Conservation (phyloP, 2,113 vertebrate species). For the Fregetta grallaria region DNA sequence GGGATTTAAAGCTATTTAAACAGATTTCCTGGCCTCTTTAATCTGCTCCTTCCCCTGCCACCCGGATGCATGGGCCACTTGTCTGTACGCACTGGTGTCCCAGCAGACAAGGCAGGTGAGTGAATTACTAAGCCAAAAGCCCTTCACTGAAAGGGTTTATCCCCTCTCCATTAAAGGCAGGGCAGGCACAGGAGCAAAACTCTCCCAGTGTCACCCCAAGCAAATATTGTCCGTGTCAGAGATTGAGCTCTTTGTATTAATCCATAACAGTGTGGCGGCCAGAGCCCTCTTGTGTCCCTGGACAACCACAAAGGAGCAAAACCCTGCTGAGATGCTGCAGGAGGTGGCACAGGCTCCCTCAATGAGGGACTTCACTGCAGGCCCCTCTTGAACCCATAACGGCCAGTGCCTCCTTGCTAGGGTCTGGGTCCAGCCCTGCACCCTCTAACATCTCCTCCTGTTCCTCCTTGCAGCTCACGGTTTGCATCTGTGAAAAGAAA, state of each 20-base stretch:
- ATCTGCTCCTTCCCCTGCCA: background rate
- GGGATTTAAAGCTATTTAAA: background rate
- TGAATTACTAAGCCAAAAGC: background rate
- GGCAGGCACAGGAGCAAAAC: background rate
- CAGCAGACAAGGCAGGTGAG: background rate
- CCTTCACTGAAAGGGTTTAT: background rate
- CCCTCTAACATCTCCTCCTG: background rate
- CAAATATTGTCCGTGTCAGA: background rate
- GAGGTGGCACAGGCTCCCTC: background rate
- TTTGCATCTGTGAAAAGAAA: background rate
- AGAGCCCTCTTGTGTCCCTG: background rate
- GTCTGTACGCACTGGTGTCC: accelerated
- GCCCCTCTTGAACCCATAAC: background rate
- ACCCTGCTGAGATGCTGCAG: background rate
- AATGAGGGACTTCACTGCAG: background rate
- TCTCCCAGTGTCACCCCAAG: background rate
- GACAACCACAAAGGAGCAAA: background rate
- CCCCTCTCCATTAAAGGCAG: background rate
- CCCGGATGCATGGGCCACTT: background rate
- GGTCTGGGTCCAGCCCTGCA: background rate
- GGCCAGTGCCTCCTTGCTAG: background rate
- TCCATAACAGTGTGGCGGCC: background rate
- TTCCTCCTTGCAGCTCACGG: background rate
- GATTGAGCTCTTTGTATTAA: background rate
- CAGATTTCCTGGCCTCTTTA: background rate